Evolutionary conservation across 2,888 invertebrate species (phyloP).

Genomic region (Acronicta psi): DNA sequence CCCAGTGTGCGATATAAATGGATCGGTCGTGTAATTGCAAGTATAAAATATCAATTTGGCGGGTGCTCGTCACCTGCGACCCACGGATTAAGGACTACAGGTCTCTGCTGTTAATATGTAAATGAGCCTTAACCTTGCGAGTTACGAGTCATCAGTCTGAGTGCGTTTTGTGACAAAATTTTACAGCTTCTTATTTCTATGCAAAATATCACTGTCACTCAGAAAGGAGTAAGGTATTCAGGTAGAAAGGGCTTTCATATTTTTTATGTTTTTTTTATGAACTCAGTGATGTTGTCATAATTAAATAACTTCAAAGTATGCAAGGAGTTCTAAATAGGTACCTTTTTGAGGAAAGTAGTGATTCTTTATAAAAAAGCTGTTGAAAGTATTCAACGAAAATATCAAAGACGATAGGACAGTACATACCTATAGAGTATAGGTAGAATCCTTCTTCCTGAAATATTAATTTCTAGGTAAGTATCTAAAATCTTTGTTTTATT

Average conservation of each 20-base stretch:
- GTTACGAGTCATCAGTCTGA: conserved; percentile 47
- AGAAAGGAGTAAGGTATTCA: conserved; percentile 31
- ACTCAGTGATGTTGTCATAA: conserved; percentile 37
- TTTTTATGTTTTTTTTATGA: conserved; percentile 48
- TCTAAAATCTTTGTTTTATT: too few relatives aligned
- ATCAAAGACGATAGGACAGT: not conserved
- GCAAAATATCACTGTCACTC: conserved; percentile 40
- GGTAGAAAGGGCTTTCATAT: conserved; percentile 35
- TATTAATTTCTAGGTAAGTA: too few relatives aligned
- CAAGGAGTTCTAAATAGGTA: conserved; percentile 10
- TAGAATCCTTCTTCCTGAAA: too few relatives aligned
- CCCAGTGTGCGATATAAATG: conserved; percentile 44
- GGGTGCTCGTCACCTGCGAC: conserved; percentile 65
- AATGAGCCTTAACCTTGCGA: conserved; percentile 58
- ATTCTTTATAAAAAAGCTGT: conserved; percentile 21
- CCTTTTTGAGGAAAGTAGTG: conserved; percentile 3
- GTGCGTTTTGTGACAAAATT: conserved; percentile 58
- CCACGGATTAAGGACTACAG: conserved; percentile 59
- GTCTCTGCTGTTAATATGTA: conserved; percentile 63
- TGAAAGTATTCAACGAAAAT: conserved; percentile 17
- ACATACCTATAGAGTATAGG: not conserved
- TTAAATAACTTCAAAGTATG: conserved; percentile 27
- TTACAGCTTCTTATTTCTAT: conserved; percentile 53
- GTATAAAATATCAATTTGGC: conserved; percentile 68
- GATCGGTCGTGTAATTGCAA: conserved; percentile 56